Evolutionary conservation across 2,797 vertebrate species (phyloP).

Genomic region (Nasua narica): DNA sequence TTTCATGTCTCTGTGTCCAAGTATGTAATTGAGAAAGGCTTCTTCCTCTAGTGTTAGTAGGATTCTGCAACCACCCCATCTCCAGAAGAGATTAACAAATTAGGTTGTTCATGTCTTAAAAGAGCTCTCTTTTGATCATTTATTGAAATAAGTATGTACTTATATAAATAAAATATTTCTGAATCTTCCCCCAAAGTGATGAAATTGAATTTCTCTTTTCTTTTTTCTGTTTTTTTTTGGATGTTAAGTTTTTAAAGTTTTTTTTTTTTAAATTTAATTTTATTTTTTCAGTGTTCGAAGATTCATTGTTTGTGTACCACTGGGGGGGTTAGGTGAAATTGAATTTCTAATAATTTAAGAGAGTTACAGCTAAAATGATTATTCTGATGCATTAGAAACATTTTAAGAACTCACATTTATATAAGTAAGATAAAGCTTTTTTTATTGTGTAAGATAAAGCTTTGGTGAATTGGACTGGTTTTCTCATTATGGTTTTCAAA

Average conservation of each 20-base stretch:
- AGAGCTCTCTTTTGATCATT: not conserved
- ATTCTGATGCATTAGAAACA: not conserved
- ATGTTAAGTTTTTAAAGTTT: too few relatives aligned
- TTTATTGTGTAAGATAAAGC: not conserved
- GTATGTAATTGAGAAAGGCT: not conserved
- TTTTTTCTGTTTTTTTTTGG: too few relatives aligned
- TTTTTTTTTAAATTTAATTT: too few relatives aligned
- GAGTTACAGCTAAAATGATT: not conserved
- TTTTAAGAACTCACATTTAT: not conserved
- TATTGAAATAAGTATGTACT: not conserved
- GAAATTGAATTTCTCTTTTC: not conserved
- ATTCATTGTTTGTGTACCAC: too few relatives aligned
- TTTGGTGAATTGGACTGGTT: not conserved
- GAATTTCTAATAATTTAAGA: constrained; percentile 1
- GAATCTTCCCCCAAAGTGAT: not conserved
- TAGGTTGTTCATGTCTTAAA: not conserved
- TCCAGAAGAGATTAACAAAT: not conserved
- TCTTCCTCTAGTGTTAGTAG: not conserved
- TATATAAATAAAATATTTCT: not conserved
- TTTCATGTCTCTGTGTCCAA: not conserved
- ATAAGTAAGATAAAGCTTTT: not conserved
- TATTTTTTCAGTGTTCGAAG: too few relatives aligned
- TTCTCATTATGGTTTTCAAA: not conserved
- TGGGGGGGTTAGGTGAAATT: too few relatives aligned
- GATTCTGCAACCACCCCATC: not conserved